Conservation (phyloP, 1,140 invertebrate genomes). For the Cydia splendana region DNA sequence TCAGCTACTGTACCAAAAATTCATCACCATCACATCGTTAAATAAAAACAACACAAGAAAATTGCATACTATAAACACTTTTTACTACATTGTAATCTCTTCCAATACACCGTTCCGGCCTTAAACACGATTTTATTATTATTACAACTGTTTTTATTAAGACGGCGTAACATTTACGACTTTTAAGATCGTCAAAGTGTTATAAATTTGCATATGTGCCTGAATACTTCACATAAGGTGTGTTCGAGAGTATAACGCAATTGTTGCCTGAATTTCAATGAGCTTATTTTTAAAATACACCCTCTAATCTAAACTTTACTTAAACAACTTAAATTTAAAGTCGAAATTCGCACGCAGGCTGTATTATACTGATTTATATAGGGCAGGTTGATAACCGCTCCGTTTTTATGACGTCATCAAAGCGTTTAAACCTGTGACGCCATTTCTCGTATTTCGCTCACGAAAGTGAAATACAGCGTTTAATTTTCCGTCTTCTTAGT, state of each 20-base stretch:
- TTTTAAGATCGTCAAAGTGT: slow-evolving; percentile 9
- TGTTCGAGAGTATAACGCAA: slow-evolving; percentile 46
- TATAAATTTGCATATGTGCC: slow-evolving; percentile 39
- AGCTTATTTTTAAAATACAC: slow-evolving; percentile 34
- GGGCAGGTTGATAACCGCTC: slow-evolving; percentile 52
- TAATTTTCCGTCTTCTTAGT: not conserved
- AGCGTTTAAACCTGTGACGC: slow-evolving; percentile 54
- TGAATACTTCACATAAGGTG: slow-evolving; percentile 45
- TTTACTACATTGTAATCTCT: slow-evolving; percentile 21
- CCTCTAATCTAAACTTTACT: slow-evolving; percentile 35
- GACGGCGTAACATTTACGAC: slow-evolving; percentile 14
- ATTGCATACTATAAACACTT: slow-evolving; percentile 15
- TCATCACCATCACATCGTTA: not conserved
- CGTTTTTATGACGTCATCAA: slow-evolving; percentile 62
- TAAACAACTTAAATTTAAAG: slow-evolving; percentile 32
- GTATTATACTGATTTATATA: slow-evolving; percentile 42
- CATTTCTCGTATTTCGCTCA: slow-evolving; percentile 46
- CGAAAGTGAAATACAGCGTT: slow-evolving; percentile 36
- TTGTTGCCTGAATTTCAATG: slow-evolving; percentile 38
- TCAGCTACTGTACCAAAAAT: not conserved
- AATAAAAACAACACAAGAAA: slow-evolving; percentile 2
- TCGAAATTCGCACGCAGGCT: slow-evolving; percentile 28
- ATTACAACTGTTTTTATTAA: slow-evolving; percentile 31
- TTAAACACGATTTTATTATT: slow-evolving; percentile 25
- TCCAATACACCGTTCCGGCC: slow-evolving; percentile 1